Evolutionary conservation across 2,113 vertebrate genomes (phyloP), one percentile per base, ranked within the genome.

Genomic region (Phasianus colchicus): DNA sequence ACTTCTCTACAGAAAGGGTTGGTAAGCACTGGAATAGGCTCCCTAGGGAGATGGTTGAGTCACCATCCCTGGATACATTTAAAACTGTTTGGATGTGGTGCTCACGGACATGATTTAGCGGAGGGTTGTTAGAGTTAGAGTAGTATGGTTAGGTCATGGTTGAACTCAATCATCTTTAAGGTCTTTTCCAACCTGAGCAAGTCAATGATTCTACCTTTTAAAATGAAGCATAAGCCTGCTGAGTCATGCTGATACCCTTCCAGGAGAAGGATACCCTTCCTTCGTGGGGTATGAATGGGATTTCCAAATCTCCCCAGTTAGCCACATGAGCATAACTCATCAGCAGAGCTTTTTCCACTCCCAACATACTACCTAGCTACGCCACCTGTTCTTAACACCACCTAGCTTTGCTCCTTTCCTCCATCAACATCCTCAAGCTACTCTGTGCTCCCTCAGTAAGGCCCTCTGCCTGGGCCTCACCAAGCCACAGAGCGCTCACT

Each of bases 321-420:
- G 81, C 0, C 1, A 43, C 0, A 0, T 16, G 22, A 61, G n/a
- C 54, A 10, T 11, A 34, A 25, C 11, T 8, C 22, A 17, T n/a
- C 1, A 89, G 54, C 25, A 64, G 16, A 7, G 38, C 29, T 55
- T 1, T 42, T 45, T 47, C 77, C 69, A 2, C 9, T 32, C 45
- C 69, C 19, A 84, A 45, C 36, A 61, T 27, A 8, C 36, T n/a
- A 16, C 7, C 67, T 1, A 61, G 3, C 77, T 13, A 12, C 1
- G 17, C 30, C 64, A 50, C 50, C 50, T 81, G 24, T 55, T 38
- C 2, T 1, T 1, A 77, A 38, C 52, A 38, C 20, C 21, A 52
- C 0, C 3, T 27, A 52, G 64, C 64, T 57, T 74, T 22, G n/a
- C 24, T 58, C 87, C 32, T 29, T 47, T 73, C 38, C 7, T 85